Evolutionary conservation across 2,888 invertebrate genomes (phyloP).

Genomic region (Acleris cristana): DNA sequence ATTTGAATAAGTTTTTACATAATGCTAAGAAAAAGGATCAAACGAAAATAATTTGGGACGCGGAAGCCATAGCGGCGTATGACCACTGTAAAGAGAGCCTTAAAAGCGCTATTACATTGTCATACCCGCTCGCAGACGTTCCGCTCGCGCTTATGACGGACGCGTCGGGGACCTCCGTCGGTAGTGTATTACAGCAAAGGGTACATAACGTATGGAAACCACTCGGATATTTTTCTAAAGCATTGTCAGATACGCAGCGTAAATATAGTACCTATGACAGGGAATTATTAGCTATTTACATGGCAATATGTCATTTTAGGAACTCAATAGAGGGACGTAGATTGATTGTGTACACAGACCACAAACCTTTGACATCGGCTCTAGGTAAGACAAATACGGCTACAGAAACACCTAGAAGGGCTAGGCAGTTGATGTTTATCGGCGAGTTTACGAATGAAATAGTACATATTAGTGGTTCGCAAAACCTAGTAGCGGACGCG

Average conservation of each 20-base stretch:
- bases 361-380: slow-evolving; percentile 1
- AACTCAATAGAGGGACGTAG: slow-evolving; percentile 36
- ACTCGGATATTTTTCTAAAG: slow-evolving; percentile 41
- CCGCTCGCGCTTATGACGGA: slow-evolving; percentile 38
- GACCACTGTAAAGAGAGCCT: no score
- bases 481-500: slow-evolving; percentile 41
- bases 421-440: slow-evolving; percentile 41
- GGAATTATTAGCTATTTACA: slow-evolving; percentile 43
- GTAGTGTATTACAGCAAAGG: slow-evolving; percentile 42
- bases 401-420: slow-evolving; percentile 39
- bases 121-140: slow-evolving; percentile 21
- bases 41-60: background rate
- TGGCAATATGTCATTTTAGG: slow-evolving; percentile 39
- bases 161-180: slow-evolving; percentile 40
- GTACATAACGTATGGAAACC: slow-evolving; percentile 37
- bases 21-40: background rate
- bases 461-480: slow-evolving; percentile 32
- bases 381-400: slow-evolving; percentile 4
- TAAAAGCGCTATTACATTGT: slow-evolving; percentile 28
- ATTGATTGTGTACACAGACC: slow-evolving; percentile 8
- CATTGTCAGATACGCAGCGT: slow-evolving; percentile 38
- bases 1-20: slow-evolving; percentile 1
- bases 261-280: slow-evolving; percentile 42
- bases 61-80: background rate
- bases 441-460: slow-evolving; percentile 43